Percentiles rank a stretch among this genome's conserved stretches.
Conservation (phyloP, 2,888 invertebrate genomes). For the Dryadula phaetusa region DNA sequence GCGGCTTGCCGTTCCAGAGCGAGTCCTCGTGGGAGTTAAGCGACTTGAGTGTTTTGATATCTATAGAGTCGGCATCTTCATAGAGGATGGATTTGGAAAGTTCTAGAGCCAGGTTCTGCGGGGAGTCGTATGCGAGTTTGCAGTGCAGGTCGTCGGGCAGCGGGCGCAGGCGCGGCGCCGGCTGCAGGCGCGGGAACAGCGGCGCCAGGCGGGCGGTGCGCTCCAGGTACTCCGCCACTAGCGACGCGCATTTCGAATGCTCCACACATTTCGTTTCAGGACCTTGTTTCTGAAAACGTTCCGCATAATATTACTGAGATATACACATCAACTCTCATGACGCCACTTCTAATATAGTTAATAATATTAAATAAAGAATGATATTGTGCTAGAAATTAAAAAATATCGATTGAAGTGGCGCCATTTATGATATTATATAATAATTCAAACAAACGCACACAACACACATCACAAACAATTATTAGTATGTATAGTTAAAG, state of each 20-base stretch:
- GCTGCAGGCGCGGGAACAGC: constrained; percentile 53
- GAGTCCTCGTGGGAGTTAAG: constrained; percentile 70
- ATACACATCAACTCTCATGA: not conserved
- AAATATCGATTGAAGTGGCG: not conserved
- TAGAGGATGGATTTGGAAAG: constrained; percentile 63
- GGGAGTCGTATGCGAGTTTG: constrained; percentile 62
- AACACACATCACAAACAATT: constrained; percentile 13
- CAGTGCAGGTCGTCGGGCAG: constrained; percentile 51
- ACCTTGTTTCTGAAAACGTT: constrained; percentile 12
- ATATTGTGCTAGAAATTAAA: no score
- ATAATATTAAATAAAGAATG: no score
- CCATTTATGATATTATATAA: not conserved
- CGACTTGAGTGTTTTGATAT: constrained; percentile 54
- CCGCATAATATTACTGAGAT: not conserved
- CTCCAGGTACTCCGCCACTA: constrained; percentile 71
- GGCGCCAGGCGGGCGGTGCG: constrained; percentile 69
- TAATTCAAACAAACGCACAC: constrained; percentile 13
- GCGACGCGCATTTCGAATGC: constrained; percentile 36
- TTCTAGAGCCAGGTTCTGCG: constrained; percentile 67
- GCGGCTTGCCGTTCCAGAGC: constrained; percentile 82
- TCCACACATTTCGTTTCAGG: constrained; percentile 20
- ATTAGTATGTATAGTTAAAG: constrained; percentile 13
- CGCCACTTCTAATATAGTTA: not conserved
- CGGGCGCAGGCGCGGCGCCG: constrained; percentile 49
- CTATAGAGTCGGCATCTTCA: constrained; percentile 69